A percentile compares a stretch with the other conserved stretches of the same genome.
Conservation (phyloP, 2,888 invertebrate species). For the Serripes groenlandicus region DNA sequence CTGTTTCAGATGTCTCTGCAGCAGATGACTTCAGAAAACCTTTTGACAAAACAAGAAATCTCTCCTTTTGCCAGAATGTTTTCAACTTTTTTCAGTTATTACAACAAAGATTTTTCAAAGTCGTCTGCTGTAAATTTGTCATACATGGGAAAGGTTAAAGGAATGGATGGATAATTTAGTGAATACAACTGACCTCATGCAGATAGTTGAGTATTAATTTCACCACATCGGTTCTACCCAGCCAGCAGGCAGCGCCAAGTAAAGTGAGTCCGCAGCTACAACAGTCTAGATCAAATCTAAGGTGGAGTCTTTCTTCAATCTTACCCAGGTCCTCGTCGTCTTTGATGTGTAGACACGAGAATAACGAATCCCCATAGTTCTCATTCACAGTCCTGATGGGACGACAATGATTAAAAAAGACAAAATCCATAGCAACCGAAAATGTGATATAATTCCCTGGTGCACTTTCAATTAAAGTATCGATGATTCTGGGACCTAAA, state of each 20-base stretch:
- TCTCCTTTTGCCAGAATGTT: too few species aligned
- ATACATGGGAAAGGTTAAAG: not conserved
- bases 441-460: too few species aligned
- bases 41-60: too few species aligned
- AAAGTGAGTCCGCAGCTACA: slow-evolving; percentile 69
- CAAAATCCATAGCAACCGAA: slow-evolving; percentile 45
- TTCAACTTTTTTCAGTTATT: too few species aligned
- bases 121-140: too few species aligned
- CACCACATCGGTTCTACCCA: slow-evolving; percentile 68
- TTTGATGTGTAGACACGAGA: slow-evolving; percentile 55
- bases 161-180: too few species aligned
- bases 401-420: slow-evolving; percentile 29
- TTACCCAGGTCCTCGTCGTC: slow-evolving; percentile 43
- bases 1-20: too few species aligned
- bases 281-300: slow-evolving; percentile 62
- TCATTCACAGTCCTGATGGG: slow-evolving; percentile 42
- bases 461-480: too few species aligned
- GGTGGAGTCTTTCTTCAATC: slow-evolving; percentile 54
- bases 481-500: too few species aligned
- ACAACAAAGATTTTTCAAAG: too few species aligned
- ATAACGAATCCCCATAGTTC: slow-evolving; percentile 55
- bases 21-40: too few species aligned
- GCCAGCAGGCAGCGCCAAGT: slow-evolving; percentile 69
- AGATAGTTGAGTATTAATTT: slow-evolving; percentile 35
- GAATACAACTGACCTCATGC: slow-evolving; percentile 59